Evolutionary conservation across 1,140 invertebrate genomes (phyloP), one percentile per base, ranked within the genome.

Genomic region (Physella acuta): DNA sequence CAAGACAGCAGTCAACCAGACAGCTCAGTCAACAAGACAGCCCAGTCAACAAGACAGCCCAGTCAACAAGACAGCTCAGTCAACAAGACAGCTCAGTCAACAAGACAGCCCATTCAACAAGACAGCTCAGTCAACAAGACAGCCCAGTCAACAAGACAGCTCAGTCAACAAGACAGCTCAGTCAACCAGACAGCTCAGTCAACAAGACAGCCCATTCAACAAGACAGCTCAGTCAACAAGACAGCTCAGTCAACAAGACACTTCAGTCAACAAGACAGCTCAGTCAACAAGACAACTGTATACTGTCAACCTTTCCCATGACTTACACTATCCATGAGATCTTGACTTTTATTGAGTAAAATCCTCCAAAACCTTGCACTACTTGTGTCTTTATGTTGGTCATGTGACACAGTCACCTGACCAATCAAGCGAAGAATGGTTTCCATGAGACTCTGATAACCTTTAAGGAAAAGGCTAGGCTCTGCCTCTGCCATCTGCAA

Each of bases 331-430:
- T 85, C 84, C 4, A 87, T 68, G 14, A 87, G 74, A 76, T 94
- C 92, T 76, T 93, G 92, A 37, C 89, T 87, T 78, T 91, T 89
- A 78, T 92, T 89, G 4, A 92, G 81, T 76, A 94, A 87, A 0
- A 90, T 90, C 78, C 89, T 90, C 92, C 92, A 94, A 78, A 92
- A 95, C 77, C 93, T 91, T 0, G 72, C 69, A 17, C 68, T 75
- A 5, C 75, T 61, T 26, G 73, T 67, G n/a, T 75, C 62, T 17
- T 51, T 36, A 31, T 70, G 60, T 28, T 44, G 68, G 26, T 78
- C 74, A 30, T 69, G 55, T 36, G 71, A 68, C 49, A 69, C 72
- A 3, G 78, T 73, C 17, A 81, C 67, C 11, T 73, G 63, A 26
- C 71, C 70, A 11, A 84, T 71, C 62, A 78, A 83, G 39, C 75